Evolutionary conservation across 1,140 invertebrate species (phyloP).

Genomic region (Penaeus japonicus): DNA sequence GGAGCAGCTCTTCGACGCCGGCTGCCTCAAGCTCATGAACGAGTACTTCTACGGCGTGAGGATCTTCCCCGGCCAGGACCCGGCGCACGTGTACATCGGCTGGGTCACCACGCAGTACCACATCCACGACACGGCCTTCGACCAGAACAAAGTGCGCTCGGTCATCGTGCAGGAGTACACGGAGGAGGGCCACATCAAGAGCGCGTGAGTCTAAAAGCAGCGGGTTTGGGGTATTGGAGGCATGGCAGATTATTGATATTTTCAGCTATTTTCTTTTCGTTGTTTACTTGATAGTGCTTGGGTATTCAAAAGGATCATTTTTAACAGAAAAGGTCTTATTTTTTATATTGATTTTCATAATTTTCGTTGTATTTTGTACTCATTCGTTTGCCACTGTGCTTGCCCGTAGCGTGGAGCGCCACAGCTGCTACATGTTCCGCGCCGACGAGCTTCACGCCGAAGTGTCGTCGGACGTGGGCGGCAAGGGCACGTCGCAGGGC

Average conservation of each 20-base stretch:
- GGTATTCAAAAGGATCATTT: too few species aligned
- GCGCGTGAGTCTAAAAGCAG: slow-evolving; percentile 62
- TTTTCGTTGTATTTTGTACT: too few species aligned
- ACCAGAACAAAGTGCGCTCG: slow-evolving; percentile 84
- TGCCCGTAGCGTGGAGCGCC: slow-evolving; percentile 81
- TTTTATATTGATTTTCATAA: too few species aligned
- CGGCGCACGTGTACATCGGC: slow-evolving; percentile 96
- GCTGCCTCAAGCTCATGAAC: slow-evolving; percentile 91
- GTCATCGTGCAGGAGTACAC: slow-evolving; percentile 75
- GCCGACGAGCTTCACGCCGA: slow-evolving; percentile 96
- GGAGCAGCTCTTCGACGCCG: slow-evolving; percentile 79
- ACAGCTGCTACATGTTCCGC: slow-evolving; percentile 97
- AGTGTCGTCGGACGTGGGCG: slow-evolving; percentile 88
- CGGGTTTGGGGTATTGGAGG: too few species aligned
- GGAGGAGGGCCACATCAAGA: slow-evolving; percentile 63
- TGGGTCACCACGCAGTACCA: slow-evolving; percentile 99
- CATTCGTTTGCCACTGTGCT: background rate
- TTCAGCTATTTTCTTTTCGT: background rate
- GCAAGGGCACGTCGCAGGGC: slow-evolving; percentile 90
- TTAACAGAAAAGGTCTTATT: too few species aligned
- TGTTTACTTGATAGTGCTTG: background rate
- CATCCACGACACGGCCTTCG: slow-evolving; percentile 87
- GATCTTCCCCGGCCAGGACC: slow-evolving; percentile 97
- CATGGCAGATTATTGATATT: too few species aligned
- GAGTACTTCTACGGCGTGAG: slow-evolving; percentile 96